Evolutionary conservation across 2,113 vertebrate species (phyloP).

Genomic region (Indri indri): DNA sequence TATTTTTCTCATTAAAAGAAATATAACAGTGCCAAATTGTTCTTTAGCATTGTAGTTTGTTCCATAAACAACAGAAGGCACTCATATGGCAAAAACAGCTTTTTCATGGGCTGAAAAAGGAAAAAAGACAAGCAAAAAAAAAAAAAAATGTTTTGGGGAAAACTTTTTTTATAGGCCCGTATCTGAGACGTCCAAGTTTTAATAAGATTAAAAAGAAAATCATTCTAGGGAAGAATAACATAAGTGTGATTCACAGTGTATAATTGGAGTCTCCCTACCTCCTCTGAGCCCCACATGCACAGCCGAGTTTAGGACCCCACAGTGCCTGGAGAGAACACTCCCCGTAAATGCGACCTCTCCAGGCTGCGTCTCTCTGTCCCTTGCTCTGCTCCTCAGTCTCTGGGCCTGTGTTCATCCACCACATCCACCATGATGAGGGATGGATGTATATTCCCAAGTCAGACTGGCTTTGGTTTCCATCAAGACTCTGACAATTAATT

Average conservation of each 20-base stretch:
- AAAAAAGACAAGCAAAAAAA: conserved; percentile 52
- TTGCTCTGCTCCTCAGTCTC: not conserved
- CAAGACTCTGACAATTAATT: not conserved
- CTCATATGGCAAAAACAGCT: conserved; percentile 65
- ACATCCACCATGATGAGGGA: accelerated
- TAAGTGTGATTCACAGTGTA: not conserved
- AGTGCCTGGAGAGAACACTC: not conserved
- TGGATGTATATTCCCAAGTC: not conserved
- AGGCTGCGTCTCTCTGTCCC: not conserved
- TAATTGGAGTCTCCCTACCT: not conserved
- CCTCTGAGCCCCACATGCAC: not conserved
- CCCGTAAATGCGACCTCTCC: accelerated
- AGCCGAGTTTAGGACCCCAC: not conserved
- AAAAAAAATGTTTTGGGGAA: not conserved
- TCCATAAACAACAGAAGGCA: conserved; percentile 76
- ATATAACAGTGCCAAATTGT: conserved; percentile 32
- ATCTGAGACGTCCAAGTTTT: conserved; percentile 51
- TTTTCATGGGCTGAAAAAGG: conserved; percentile 61
- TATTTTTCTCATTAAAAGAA: conserved; percentile 65
- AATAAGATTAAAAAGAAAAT: conserved; percentile 55
- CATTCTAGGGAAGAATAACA: not conserved
- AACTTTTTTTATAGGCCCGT: not conserved
- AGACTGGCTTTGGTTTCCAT: not conserved
- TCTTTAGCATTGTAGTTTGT: conserved; percentile 54
- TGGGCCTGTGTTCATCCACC: not conserved